Evolutionary conservation across 2,797 vertebrate genomes (phyloP).

Genomic region (Rhabdomys pumilio): DNA sequence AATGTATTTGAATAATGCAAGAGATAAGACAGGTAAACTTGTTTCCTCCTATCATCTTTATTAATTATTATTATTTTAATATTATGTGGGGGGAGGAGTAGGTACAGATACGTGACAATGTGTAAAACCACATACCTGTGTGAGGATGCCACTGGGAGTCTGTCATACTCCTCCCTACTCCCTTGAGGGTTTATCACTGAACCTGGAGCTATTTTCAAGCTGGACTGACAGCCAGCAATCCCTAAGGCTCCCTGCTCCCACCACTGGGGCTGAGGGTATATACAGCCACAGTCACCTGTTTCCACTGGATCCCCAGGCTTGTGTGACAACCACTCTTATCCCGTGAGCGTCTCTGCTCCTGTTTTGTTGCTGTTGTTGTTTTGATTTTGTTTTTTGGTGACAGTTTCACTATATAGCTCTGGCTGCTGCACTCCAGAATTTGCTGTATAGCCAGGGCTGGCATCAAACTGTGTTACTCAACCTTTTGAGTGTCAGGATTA

Average conservation of each 20-base stretch:
- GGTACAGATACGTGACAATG: background rate
- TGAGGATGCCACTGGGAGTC: no score
- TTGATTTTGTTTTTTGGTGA: background rate
- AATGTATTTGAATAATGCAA: slow-evolving; percentile 34
- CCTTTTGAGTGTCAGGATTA: background rate
- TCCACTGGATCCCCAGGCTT: background rate
- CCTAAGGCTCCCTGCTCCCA: background rate
- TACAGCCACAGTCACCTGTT: background rate
- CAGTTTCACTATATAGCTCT: background rate
- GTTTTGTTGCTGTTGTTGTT: background rate
- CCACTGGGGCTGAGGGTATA: no score
- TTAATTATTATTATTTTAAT: background rate
- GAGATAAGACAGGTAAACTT: background rate
- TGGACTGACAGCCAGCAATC: background rate
- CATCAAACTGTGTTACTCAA: background rate
- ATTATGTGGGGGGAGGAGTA: background rate
- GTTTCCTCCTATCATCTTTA: background rate
- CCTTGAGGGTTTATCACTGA: background rate
- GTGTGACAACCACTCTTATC: background rate
- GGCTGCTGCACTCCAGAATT: background rate
- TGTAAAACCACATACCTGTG: background rate
- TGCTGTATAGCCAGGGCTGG: background rate
- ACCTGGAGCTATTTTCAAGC: background rate
- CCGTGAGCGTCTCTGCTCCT: background rate
- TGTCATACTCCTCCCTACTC: background rate